A percentile compares a stretch with the other conserved stretches of the same genome.
Evolutionary conservation across 2,888 invertebrate species (phyloP).

Genomic region (Mylabris sibirica): DNA sequence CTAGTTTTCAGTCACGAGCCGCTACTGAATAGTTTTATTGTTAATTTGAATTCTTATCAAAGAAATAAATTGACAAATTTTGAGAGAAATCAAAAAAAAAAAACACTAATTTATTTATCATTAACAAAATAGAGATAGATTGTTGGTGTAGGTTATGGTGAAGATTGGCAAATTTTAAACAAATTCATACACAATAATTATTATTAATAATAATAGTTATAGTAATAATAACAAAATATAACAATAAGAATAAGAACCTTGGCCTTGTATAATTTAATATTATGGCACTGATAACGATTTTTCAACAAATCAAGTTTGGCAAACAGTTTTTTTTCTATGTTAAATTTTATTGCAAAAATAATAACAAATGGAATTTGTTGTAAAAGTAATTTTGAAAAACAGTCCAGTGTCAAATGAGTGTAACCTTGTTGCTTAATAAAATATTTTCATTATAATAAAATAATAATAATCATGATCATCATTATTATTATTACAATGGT

Average conservation of each 20-base stretch:
- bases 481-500: neutral
- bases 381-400: neutral
- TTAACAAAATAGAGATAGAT: neutral
- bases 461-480: neutral
- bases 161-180: slow-evolving; percentile 1
- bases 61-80: no score
- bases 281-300: neutral
- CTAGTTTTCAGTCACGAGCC: no score
- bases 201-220: neutral
- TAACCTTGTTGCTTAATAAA: neutral
- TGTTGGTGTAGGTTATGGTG: neutral
- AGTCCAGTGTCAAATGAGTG: neutral
- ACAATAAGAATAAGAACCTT: neutral
- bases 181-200: neutral
- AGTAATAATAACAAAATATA: neutral
- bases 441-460: neutral
- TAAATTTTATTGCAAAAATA: no score
- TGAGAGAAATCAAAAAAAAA: no score
- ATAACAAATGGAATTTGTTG: no score
- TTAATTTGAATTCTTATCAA: no score
- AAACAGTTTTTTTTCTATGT: no score
- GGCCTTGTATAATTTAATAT: neutral
- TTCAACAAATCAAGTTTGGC: neutral
- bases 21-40: no score
- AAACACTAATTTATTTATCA: no score